Evolutionary conservation across 2,113 vertebrate species (phyloP).

Genomic region (Phodopus roborovskii): DNA sequence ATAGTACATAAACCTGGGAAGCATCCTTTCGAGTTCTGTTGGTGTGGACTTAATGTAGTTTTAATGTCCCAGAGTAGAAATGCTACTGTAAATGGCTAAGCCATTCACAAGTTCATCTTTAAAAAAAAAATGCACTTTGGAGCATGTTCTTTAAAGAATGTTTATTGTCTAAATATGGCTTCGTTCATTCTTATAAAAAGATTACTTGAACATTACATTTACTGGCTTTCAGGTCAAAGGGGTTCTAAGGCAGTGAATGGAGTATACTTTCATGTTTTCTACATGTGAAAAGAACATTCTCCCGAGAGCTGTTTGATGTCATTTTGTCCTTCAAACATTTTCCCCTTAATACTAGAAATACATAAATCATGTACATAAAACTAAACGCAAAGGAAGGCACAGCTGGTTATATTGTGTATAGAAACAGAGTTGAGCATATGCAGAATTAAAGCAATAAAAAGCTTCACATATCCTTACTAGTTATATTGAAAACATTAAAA

Average conservation of each 20-base stretch:
- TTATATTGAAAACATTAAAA: constrained; percentile 85
- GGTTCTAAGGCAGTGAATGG: constrained; percentile 88
- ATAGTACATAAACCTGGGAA: background rate
- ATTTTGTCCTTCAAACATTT: constrained; percentile 88
- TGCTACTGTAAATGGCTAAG: constrained; percentile 41
- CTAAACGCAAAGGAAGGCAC: constrained; percentile 94
- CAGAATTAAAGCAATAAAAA: constrained; percentile 84
- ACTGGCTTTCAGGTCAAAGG: constrained; percentile 85
- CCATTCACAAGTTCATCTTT: constrained; percentile 61
- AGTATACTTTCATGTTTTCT: constrained; percentile 84
- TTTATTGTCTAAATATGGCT: constrained; percentile 81
- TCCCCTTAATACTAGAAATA: constrained; percentile 90
- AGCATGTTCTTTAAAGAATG: constrained; percentile 46
- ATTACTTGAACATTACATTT: constrained; percentile 78
- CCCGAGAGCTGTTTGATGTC: constrained; percentile 89
- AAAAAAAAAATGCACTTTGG: constrained; percentile 66
- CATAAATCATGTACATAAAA: constrained; percentile 92
- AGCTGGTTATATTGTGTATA: constrained; percentile 93
- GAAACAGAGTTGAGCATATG: constrained; percentile 92
- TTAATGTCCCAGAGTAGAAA: constrained; percentile 62
- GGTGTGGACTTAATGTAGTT: constrained; percentile 28
- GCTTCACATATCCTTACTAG: constrained; percentile 90
- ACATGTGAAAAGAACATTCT: constrained; percentile 87
- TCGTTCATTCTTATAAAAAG: constrained; percentile 81
- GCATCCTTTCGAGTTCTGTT: background rate